Evolutionary conservation across 35 echinoderm and acorn worm species (phyloP), one percentile per base, ranked within the genome.

Genomic region (Nesometra sesokonis): DNA sequence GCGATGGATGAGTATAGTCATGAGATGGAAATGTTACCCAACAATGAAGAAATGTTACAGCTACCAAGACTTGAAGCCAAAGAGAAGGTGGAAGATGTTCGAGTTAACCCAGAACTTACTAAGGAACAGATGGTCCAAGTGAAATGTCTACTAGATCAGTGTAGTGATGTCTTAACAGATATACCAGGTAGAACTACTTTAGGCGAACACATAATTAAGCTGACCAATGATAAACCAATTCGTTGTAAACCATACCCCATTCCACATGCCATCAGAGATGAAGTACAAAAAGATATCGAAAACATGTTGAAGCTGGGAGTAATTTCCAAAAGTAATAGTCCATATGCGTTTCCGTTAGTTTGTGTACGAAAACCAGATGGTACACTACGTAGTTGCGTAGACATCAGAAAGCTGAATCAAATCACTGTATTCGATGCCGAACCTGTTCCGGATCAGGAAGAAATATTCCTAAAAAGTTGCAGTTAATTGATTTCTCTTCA

Each of bases 161-260:
- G 33, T 33, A 11, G 21, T 35, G 80, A 82, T 36, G 35, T 82
- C 21, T 82, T 82, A 27, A 82, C 80, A 37, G 80, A 82, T 34
- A 82, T 82, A 30, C 80, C 80, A 35, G 80, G 32, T 30, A 32
- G 33, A 23, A 82, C 31, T 13, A 57, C 15, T 23, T 57, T 47
- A 32, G 35, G 90, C 23, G 29, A 86, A n/a, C 87, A 93, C 40
- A 11, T 17, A 29, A 86, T 89, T 23, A 52, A 78, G 47, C 0
- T 31, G 2, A 85, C 83, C 30, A 31, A 17, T 82, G n/a, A 34
- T 37, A 36, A n/a, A 21, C 35, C 80, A n/a, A 37, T 43, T 38
- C 29, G 40, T 11, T 85, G 27, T 37, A 47, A 29, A 85, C 83
- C 83, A 11, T 30, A 85, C 31, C n/a, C 33, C 35, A 46, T 37